Conservation (phyloP, 2,888 invertebrate species). For the Lasioglossum oenotherae region DNA sequence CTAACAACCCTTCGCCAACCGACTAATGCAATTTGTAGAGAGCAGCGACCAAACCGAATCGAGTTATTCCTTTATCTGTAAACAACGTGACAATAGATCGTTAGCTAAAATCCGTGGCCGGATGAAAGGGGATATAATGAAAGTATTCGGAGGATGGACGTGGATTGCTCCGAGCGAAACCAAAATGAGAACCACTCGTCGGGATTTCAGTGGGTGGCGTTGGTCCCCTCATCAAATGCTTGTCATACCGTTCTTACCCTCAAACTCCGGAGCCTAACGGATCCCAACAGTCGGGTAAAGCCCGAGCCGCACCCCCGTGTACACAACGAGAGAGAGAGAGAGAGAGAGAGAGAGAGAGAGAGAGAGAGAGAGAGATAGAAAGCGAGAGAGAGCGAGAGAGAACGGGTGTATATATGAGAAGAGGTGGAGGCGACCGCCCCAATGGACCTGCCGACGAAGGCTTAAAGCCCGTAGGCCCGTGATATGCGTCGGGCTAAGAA, state of each 20-base stretch:
- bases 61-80: not conserved
- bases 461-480: conserved; percentile 72
- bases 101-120: conserved; percentile 2
- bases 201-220: conserved; percentile 81
- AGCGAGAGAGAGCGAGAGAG: conserved; percentile 57
- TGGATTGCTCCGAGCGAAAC: conserved; percentile 12
- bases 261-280: conserved; percentile 76
- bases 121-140: not conserved
- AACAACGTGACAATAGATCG: conserved; percentile 9
- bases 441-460: conserved; percentile 67
- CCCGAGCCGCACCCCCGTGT: conserved; percentile 75
- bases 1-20: not conserved
- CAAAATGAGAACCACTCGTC: conserved; percentile 76
- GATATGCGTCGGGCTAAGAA: conserved; percentile 78
- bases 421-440: conserved; percentile 60
- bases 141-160: not conserved
- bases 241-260: conserved; percentile 82
- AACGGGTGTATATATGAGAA: conserved; percentile 57
- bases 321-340: conserved; percentile 59
- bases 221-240: conserved; percentile 83
- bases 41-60: not conserved
- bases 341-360: conserved; percentile 1
- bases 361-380: not conserved
- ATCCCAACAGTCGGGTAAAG: conserved; percentile 78
- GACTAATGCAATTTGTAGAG: not conserved